Evolutionary conservation across 2,888 invertebrate genomes (phyloP).

Genomic region (Drosophila planitibia): DNA sequence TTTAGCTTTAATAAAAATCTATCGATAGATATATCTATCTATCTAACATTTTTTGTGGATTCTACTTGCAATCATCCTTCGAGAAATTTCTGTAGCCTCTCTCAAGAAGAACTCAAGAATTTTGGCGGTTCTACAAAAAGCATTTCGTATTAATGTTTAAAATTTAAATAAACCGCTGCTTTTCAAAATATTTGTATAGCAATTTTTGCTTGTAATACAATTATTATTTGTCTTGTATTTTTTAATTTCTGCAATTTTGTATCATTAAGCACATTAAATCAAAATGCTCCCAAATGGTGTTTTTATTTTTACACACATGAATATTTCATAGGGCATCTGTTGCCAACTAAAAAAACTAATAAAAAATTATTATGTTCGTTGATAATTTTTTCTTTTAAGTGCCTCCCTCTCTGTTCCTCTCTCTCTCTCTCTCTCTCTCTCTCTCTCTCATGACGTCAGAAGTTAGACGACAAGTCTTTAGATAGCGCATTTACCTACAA

Average conservation of each 20-base stretch:
- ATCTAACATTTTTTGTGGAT: neutral
- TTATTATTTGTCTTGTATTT: neutral
- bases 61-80: neutral
- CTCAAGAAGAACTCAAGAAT: neutral
- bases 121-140: neutral
- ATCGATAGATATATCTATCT: too few species aligned
- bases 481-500: neutral
- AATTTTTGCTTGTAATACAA: neutral
- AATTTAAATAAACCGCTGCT: neutral
- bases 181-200: neutral
- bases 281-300: neutral
- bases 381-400: neutral
- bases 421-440: neutral
- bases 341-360: neutral
- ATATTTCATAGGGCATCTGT: neutral
- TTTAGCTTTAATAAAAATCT: neutral
- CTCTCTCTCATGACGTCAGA: conserved; percentile 22
- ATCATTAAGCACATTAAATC: neutral
- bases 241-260: neutral
- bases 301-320: neutral
- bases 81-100: neutral
- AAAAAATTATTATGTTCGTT: neutral
- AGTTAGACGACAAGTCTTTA: conserved; percentile 1
- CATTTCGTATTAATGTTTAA: neutral
- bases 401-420: neutral